phyloP scores from a whole-genome alignment of 1,140 invertebrate species.

The Aphidius gifuensis region DNA sequence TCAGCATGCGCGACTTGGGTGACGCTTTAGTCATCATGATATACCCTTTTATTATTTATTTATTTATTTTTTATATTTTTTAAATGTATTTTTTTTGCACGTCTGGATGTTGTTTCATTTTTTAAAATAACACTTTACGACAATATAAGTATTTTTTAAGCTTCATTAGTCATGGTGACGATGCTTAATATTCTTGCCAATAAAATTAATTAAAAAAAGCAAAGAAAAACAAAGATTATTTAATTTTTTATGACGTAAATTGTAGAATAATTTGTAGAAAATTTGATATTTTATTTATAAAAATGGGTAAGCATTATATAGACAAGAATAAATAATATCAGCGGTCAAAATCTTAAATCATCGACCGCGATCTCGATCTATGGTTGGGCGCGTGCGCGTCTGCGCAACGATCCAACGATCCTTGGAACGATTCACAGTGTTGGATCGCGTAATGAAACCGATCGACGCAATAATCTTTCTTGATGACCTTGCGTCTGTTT shows the following conservation, averaged over 20 bases:
- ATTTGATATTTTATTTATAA: too few relatives aligned
- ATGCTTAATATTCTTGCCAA: too few relatives aligned
- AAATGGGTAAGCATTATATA: too few relatives aligned
- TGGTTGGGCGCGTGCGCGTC: not conserved
- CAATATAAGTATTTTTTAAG: slow-evolving; percentile 24
- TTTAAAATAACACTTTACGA: slow-evolving; percentile 13
- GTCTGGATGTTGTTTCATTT: too few relatives aligned
- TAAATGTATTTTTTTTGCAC: not conserved
- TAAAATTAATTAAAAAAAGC: too few relatives aligned
- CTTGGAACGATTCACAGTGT: slow-evolving; percentile 16
- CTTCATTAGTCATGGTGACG: too few relatives aligned
- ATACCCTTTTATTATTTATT: slow-evolving; percentile 7
- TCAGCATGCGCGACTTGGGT: slow-evolving; percentile 36
- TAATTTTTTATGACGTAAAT: too few relatives aligned
- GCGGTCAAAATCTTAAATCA: not conserved
- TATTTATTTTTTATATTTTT: slow-evolving; percentile 22
- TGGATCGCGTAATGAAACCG: slow-evolving; percentile 17
- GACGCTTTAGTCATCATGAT: slow-evolving; percentile 32
- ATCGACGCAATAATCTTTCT: slow-evolving; percentile 18
- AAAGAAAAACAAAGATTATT: too few relatives aligned
- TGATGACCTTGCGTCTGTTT: slow-evolving; percentile 24
- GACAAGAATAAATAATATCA: too few relatives aligned
- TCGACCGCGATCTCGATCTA: slow-evolving; percentile 11
- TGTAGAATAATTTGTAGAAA: too few relatives aligned
- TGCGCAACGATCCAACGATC: slow-evolving; percentile 8